Evolutionary conservation across 1,140 invertebrate species (phyloP).

Genomic region (Calliphora vicina): DNA sequence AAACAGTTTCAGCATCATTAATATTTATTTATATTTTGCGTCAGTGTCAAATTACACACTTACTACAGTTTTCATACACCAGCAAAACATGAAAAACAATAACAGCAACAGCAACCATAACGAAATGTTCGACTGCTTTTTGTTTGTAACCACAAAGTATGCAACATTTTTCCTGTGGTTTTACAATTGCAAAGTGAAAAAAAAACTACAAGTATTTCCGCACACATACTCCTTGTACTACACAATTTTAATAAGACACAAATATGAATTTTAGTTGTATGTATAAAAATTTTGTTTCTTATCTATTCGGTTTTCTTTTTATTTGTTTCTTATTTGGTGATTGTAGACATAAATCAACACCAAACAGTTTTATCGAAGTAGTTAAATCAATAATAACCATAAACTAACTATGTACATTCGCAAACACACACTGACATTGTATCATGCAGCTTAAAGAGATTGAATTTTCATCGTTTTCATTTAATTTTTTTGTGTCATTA

Average conservation of each 20-base stretch:
- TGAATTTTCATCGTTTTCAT: too few relatives aligned
- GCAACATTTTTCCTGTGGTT: background rate
- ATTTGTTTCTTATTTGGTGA: background rate
- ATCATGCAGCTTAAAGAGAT: background rate
- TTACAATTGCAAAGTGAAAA: background rate
- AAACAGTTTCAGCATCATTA: background rate
- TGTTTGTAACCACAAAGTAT: background rate
- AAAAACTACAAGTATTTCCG: too few relatives aligned
- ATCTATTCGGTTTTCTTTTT: background rate
- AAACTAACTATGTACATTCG: background rate
- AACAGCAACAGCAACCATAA: background rate
- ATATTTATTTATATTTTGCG: background rate
- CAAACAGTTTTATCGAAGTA: background rate
- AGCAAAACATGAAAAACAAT: too few relatives aligned
- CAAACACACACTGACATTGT: background rate
- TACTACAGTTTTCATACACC: background rate
- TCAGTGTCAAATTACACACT: background rate
- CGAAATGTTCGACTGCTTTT: background rate
- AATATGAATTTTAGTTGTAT: background rate
- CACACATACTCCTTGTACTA: background rate
- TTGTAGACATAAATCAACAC: background rate
- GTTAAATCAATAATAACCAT: constrained; percentile 1
- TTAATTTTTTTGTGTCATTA: too few relatives aligned
- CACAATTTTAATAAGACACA: background rate
- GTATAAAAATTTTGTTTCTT: background rate